phyloP scores from a whole-genome alignment of 2,888 invertebrate species.

The Eubasilissa splendida region DNA sequence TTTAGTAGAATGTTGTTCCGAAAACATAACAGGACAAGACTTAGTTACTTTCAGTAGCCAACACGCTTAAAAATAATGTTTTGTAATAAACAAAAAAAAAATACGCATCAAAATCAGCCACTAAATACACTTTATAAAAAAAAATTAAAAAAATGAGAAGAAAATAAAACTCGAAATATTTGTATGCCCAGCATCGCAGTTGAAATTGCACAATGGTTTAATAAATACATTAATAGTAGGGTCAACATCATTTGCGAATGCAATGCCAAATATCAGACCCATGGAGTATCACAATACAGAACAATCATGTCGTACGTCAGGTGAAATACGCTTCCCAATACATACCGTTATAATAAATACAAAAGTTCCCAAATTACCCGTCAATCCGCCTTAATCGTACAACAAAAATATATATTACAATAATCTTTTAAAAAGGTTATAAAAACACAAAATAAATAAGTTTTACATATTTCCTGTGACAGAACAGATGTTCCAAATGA shows the following conservation, averaged over 20 bases:
- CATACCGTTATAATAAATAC: slow-evolving; percentile 31
- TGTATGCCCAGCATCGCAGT: slow-evolving; percentile 31
- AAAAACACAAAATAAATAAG: slow-evolving; percentile 3
- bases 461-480: not conserved
- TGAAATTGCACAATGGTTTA: slow-evolving; percentile 13
- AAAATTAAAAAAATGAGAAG: slow-evolving; percentile 4
- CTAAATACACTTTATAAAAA: slow-evolving; percentile 6
- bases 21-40: slow-evolving; percentile 19
- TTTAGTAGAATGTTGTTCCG: slow-evolving; percentile 38
- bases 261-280: slow-evolving; percentile 39
- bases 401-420: slow-evolving; percentile 44
- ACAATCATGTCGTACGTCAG: not conserved
- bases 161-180: not conserved
- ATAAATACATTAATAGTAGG: slow-evolving; percentile 27
- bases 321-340: slow-evolving; percentile 16
- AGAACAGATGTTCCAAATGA: slow-evolving; percentile 10
- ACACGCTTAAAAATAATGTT: slow-evolving; percentile 14
- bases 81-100: slow-evolving; percentile 10
- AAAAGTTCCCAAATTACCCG: slow-evolving; percentile 49
- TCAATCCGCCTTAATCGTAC: slow-evolving; percentile 44
- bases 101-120: slow-evolving; percentile 17
- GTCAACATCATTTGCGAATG: slow-evolving; percentile 25
- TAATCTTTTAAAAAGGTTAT: slow-evolving; percentile 15
- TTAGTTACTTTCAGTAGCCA: slow-evolving; percentile 10
- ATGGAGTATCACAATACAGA: slow-evolving; percentile 31